Evolutionary conservation across 2,888 invertebrate species (phyloP), one percentile per base, ranked within the genome.

Genomic region (Meliscaeva auricollis): DNA sequence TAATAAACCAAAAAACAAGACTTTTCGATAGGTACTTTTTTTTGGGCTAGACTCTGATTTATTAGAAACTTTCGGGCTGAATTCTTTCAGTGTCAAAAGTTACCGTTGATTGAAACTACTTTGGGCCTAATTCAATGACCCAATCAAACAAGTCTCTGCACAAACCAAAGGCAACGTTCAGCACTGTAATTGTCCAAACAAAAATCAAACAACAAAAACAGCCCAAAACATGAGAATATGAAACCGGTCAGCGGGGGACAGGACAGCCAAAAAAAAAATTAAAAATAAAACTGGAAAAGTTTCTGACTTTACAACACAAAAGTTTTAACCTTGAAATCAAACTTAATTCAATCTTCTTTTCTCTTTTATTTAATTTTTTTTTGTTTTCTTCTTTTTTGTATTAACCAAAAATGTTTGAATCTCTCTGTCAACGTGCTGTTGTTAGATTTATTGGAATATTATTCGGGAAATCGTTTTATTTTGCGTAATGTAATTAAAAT

Each of bases 361-460:
- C 11, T 20, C 1, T 15, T 35, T 13, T 26, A 3, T 32, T 32
- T 15, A 26, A n/a, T 9, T 48, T 17, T 22, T 13, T 46, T 8
- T 38, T 64, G 17, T 48, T 20, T 68, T 20, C 44, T 20, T 66
- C 17, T 20, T 35, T n/a, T 64, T 30, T 32, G 35, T 32, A 15
- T 62, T 60, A 38, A 41, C 41, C 26, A 20, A n/a, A n/a, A n/a
- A 60, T n/a, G n/a, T 60, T 54, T 54, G 30, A 32, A 58, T 56
- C 56, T n/a, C 4, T 32, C 20, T 68, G n/a, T 15, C 13, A 17
- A 26, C 44, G 9, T 35, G n/a, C n/a, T 32, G 35, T 13, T 17
- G 54, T 56, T 17, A 70, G 15, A 56, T 64, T 54, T 46, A 69
- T 70, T 64, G 13, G 52, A 69, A 69, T 32, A 2, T 15, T 35